Base-by-base conservation (phyloP, 2,888 invertebrate genomes). In the Dasypolia templi region DNA sequence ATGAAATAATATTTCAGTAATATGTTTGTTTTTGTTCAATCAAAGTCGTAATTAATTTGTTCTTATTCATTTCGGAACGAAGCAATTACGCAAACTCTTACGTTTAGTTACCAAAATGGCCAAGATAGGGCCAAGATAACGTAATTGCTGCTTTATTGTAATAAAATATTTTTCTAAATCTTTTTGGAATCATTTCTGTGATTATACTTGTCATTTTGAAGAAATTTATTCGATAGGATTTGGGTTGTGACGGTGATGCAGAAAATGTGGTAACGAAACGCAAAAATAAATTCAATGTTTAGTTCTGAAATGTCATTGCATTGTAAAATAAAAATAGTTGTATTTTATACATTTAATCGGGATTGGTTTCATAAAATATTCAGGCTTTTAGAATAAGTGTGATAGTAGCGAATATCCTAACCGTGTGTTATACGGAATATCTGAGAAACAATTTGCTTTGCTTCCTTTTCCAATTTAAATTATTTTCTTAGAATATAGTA, bases 21-120 rank as follows among this genome's bases (percentile, higher is more conserved):
- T 7, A 32, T 7, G 19, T 0, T 22, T 5, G 2, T 14, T 9
- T 26, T 26, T 26, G 6, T 3, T 17, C 7, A 12, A 3, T n/a
- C 2, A 6, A 22, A 32, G 35, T n/a, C n/a, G n/a, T n/a, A n/a
- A 17, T 1, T 2, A 14, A 3, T 0, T 0, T 0, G 7, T 78
- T n/a, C n/a, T n/a, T n/a, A n/a, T n/a, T n/a, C n/a, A n/a, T n/a
- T 78, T 75, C 67, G 12, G 46, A 75, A 81, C 81, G 81, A 63
- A 46, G 7, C 11, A 11, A 26, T 11, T 17, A 32, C 14, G 22
- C 9, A n/a, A 51, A 39, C 0, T 29, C 14, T 32, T 22, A 63
- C 75, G 81, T 78, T 81, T 78, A 58, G 46, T 63, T 73, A 26
- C 5, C n/a, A 26, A 3, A 22, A 3, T 9, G 9, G 0, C 0